Evolutionary conservation across 2,113 vertebrate species (phyloP).

Genomic region (Peromyscus maniculatus): DNA sequence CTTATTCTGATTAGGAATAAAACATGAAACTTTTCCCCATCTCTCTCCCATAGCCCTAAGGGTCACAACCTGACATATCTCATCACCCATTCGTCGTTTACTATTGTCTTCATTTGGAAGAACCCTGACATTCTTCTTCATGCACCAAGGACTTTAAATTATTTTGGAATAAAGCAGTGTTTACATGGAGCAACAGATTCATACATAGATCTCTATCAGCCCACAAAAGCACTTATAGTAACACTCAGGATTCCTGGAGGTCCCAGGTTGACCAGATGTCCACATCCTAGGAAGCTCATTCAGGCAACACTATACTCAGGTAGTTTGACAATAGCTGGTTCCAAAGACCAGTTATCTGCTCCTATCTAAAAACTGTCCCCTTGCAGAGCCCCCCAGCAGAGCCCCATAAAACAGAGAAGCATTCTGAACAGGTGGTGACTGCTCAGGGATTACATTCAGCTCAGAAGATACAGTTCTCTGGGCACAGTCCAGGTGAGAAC

Average conservation of each 20-base stretch:
- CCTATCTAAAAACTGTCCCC: not conserved
- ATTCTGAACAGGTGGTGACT: not conserved
- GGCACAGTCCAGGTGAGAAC: not conserved
- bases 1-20: not conserved
- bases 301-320: not conserved
- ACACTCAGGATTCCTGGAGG: not conserved
- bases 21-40: not conserved
- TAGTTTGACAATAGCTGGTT: not conserved
- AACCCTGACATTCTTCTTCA: conserved; percentile 24
- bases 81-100: not conserved
- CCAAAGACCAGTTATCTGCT: not conserved
- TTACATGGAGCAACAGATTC: not conserved
- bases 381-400: not conserved
- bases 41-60: not conserved
- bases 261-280: not conserved
- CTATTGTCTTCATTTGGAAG: not conserved
- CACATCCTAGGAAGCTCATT: not conserved
- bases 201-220: not conserved
- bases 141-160: not conserved
- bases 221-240: not conserved
- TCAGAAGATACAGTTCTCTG: not conserved
- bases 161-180: not conserved
- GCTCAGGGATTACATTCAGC: not conserved
- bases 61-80: not conserved
- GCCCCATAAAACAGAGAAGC: not conserved